phyloP scores from a whole-genome alignment of 2,797 vertebrate species.

The Melanotaenia maccullochi region DNA sequence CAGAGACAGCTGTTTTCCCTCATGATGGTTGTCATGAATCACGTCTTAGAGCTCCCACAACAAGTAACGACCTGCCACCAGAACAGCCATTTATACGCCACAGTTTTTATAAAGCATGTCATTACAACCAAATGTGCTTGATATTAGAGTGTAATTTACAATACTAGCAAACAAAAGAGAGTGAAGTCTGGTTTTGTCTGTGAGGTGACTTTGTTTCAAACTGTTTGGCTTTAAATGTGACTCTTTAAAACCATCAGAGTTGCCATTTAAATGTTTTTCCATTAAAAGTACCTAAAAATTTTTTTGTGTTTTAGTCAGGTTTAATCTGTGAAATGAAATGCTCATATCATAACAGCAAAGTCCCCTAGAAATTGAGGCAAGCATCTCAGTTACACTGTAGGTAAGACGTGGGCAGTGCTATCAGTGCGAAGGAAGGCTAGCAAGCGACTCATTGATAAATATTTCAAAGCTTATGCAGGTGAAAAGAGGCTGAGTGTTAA shows the following conservation, averaged over 20 bases:
- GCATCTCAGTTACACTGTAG: neutral
- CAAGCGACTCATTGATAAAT: constrained; percentile 26
- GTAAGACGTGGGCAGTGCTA: neutral
- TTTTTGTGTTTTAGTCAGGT: neutral
- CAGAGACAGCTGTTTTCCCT: constrained; percentile 58
- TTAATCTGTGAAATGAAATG: neutral
- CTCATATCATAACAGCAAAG: constrained; percentile 8
- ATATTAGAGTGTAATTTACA: constrained; percentile 5
- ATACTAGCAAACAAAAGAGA: neutral
- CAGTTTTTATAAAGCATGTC: constrained; percentile 47
- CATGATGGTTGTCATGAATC: constrained; percentile 55
- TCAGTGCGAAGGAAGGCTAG: constrained; percentile 1
- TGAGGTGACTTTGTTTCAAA: neutral
- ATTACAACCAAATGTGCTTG: constrained; percentile 26
- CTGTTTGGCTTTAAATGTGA: neutral
- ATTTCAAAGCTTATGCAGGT: constrained; percentile 45
- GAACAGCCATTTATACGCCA: constrained; percentile 46
- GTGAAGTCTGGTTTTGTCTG: neutral
- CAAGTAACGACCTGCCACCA: constrained; percentile 47
- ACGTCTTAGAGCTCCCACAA: constrained; percentile 41
- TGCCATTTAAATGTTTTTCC: neutral
- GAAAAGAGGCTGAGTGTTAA: constrained; percentile 25
- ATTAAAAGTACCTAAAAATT: neutral
- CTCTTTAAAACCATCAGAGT: neutral
- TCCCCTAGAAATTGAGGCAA: neutral